Base-by-base conservation (phyloP, 2,797 vertebrate genomes). In the Protonibea diacanthus region DNA sequence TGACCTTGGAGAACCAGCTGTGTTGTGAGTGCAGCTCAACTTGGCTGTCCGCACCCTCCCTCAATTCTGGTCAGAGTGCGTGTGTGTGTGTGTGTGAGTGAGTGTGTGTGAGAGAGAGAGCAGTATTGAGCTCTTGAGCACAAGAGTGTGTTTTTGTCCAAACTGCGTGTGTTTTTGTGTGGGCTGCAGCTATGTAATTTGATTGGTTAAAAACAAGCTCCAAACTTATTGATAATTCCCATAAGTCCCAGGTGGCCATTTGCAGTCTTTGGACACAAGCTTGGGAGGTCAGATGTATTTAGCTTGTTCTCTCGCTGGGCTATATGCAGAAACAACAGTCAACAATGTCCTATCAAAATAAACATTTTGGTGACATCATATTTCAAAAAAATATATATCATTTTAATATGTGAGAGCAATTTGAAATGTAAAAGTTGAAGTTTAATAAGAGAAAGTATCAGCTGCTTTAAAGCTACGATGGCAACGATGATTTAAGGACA, bases 1-100 rank as follows among this genome's bases (percentile, higher is more conserved):
- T 92, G 88, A 91, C 92, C 86, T 91, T 85, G 80, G 78, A 88
- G 80, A 90, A 86, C 80, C 90, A 93, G 91, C 91, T 92, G 92
- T 87, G 89, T 82, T 88, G 83, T 89, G 87, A 91, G 86, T 80
- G 81, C 80, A 81, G 84, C 84, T 80, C 63, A 56, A 84, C 86
- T 90, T 76, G 78, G 82, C 85, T 83, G 69, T 49, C 53, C 66
- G 56, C 71, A 73, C 69, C 64, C 59, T 66, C 51, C 51, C 27
- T 74, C 38, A 11, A 38, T 49, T 81, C 60, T 62, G 57, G 47
- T 81, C 71, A 63, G 57, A n/a, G 71, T 73, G 64, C 12, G 59
- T 67, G 74, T 76, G 69, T 74, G 65, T 74, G 76, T 81, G 72
- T 82, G 74, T 53, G 68, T 52, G 58, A 49, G 57, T 57, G 29